Evolutionary conservation across 2,888 invertebrate species (phyloP).

Genomic region (Platycheirus albimanus): DNA sequence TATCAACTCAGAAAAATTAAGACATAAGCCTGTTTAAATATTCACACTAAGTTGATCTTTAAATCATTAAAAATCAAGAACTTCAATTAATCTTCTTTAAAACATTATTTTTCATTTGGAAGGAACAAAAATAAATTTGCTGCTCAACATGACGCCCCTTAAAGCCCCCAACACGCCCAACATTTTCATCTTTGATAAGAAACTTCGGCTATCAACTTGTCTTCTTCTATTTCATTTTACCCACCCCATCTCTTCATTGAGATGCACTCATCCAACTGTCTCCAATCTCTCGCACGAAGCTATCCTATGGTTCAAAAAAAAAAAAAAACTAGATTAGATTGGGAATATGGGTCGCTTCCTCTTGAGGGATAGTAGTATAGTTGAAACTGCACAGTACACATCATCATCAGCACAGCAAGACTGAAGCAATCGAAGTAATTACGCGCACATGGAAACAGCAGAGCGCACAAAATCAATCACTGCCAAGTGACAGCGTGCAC

Average conservation of each 20-base stretch:
- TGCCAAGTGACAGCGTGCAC: slow-evolving; percentile 47
- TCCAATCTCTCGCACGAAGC: slow-evolving; percentile 3
- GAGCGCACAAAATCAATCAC: slow-evolving; percentile 65
- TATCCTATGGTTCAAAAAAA: slow-evolving; percentile 15
- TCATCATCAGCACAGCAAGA: background rate
- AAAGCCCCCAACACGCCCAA: slow-evolving; percentile 19
- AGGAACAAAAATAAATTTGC: slow-evolving; percentile 27
- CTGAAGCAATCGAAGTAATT: slow-evolving; percentile 33
- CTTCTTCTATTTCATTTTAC: background rate
- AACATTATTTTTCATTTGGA: too few relatives aligned
- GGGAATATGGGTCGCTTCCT: slow-evolving; percentile 58
- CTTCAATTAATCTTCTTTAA: slow-evolving; percentile 21
- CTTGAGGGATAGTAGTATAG: slow-evolving; percentile 8
- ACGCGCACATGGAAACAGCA: slow-evolving; percentile 27
- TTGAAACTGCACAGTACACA: background rate
- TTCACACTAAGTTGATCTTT: background rate
- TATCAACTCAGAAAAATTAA: too few relatives aligned
- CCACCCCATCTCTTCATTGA: background rate
- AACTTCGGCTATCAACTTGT: slow-evolving; percentile 18
- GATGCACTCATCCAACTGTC: slow-evolving; percentile 34
- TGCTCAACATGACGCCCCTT: slow-evolving; percentile 50
- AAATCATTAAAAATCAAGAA: slow-evolving; percentile 4
- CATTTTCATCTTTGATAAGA: slow-evolving; percentile 29
- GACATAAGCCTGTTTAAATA: too few relatives aligned
- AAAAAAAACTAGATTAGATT: slow-evolving; percentile 45